Percentiles rank a stretch among this genome's conserved stretches.
These are phyloP conservation scores for Eudasyphora cyanicolor DNA, from an alignment of 2,888 invertebrate genomes.

Conservation along the genomic window DNA sequence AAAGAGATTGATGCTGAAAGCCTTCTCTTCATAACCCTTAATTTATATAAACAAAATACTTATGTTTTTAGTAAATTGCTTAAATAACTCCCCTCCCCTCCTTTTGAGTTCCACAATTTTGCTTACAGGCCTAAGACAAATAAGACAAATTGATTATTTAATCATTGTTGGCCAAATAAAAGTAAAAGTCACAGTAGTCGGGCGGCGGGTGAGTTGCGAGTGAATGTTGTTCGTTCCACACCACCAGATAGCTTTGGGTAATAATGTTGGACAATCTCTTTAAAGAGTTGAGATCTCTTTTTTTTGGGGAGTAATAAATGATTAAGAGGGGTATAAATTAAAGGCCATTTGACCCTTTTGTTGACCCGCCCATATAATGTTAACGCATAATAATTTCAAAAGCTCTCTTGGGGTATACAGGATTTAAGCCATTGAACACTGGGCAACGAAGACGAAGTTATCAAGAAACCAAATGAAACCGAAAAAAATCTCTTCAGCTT, in stretches of 20 bases:
- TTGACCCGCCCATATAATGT: conserved; percentile 64
- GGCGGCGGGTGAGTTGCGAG: too few species aligned
- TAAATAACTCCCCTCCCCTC: background rate
- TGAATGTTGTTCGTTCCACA: background rate
- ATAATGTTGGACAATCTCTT: background rate
- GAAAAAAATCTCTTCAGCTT: conserved; percentile 43
- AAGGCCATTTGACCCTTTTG: conserved; percentile 63
- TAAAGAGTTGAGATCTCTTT: background rate
- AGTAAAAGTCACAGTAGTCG: conserved; percentile 66
- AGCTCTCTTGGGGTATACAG: background rate
- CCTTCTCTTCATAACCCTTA: background rate
- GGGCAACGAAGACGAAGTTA: background rate
- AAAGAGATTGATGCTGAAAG: background rate
- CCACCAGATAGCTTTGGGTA: background rate
- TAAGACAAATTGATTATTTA: conserved; percentile 61
- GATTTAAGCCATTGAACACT: background rate
- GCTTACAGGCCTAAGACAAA: conserved; percentile 34
- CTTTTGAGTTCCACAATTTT: background rate
- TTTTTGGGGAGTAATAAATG: conserved; percentile 64
- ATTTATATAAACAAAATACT: background rate
- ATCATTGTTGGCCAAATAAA: conserved; percentile 61
- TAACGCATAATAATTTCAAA: conserved; percentile 64
- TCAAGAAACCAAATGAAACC: conserved; percentile 31
- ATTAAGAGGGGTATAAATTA: conserved; percentile 65
- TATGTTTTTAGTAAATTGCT: background rate